Percentiles rank a stretch among this genome's conserved stretches.
phyloP scores from a whole-genome alignment of 2,797 vertebrate genomes.

The Cyclopterus lumpus region DNA sequence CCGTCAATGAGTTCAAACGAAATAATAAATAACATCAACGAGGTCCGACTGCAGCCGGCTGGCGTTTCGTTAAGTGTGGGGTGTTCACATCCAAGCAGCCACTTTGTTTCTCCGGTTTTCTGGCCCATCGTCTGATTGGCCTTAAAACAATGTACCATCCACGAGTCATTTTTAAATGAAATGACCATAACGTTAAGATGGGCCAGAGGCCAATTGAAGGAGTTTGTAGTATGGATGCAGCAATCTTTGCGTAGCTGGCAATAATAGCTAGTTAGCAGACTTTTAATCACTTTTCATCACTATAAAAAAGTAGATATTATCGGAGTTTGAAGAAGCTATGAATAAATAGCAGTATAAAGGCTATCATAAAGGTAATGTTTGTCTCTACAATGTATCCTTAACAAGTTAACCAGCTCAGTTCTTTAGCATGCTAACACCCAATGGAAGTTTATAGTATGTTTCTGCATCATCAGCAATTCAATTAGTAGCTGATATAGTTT shows the following conservation, averaged over 20 bases:
- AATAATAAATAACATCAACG: neutral
- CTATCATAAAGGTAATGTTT: neutral
- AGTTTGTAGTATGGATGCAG: neutral
- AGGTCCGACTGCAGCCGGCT: conserved; percentile 34
- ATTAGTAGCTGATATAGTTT: neutral
- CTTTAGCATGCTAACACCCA: neutral
- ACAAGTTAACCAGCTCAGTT: neutral
- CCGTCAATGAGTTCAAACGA: conserved; percentile 25
- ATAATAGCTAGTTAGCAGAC: neutral
- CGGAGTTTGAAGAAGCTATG: neutral
- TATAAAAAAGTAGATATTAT: neutral
- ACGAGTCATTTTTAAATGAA: neutral
- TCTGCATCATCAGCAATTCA: neutral
- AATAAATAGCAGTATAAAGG: neutral
- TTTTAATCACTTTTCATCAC: neutral
- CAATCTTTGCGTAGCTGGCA: neutral
- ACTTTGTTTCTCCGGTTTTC: neutral
- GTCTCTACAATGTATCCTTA: neutral
- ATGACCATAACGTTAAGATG: neutral
- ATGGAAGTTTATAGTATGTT: neutral
- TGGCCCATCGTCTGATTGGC: neutral
- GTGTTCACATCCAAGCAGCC: neutral
- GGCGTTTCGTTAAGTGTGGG: neutral
- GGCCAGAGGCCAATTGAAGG: neutral
- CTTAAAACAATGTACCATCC: neutral